Evolutionary conservation across 2,113 vertebrate genomes (phyloP), one percentile per base, ranked within the genome.

Genomic region (Brachypteracias leptosomus): DNA sequence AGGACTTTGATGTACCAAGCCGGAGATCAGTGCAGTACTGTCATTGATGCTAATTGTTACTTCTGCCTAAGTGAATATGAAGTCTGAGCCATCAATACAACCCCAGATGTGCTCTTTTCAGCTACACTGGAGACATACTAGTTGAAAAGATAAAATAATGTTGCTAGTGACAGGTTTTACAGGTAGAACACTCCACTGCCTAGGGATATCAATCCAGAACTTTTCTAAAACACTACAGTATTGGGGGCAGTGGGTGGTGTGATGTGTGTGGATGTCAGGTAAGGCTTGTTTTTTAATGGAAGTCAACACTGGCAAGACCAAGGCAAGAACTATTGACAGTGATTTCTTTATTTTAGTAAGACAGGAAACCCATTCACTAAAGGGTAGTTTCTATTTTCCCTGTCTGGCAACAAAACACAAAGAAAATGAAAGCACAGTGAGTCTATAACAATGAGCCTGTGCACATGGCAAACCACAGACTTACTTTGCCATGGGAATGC

Each of bases 401-500:
- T 16, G 58, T 42, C 86, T 85, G 49, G 73, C 66, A 93, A 78
- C 4, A 38, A 76, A 90, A 86, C 75, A 38, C 57, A 92, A 93
- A 90, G 88, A 89, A 96, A 95, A 93, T 31, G 73, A 97, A 96
- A 96, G 92, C 58, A 42, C 52, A 82, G 85, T 9, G 57, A 72
- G 28, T 35, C 75, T 71, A 1, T 55, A 94, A 94, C 57, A 92
- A 96, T 86, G 73, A 86, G 79, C 19, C 40, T 46, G 54, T 72
- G 80, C 86, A 95, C 76, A 59, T 55, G 73, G 92, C 88, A 96
- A 95, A 93, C 80, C 90, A 91, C 59, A 92, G 85, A 44, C 44
- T n/a, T 76, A 55, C 65, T 94, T 65, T 93, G 88, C 86, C 92
- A 87, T 87, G 96, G 90, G 95, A 96, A 97, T 93, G 73, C 73